phyloP scores from a whole-genome alignment of 2,797 vertebrate genomes.

The Hoplostethus mediterraneus region DNA sequence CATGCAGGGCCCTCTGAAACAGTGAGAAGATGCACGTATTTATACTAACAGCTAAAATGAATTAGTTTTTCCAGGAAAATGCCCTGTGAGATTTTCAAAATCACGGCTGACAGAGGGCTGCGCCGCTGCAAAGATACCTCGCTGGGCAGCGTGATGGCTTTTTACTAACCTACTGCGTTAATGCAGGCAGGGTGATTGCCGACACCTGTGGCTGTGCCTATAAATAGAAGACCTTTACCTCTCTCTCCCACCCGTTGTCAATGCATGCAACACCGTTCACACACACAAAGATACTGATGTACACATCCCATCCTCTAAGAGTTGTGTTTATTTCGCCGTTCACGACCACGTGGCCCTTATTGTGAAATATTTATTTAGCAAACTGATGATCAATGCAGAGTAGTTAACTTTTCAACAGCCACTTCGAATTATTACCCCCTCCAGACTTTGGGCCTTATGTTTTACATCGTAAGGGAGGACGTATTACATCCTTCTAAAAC shows the following conservation, averaged over 20 bases:
- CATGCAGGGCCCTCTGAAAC: slow-evolving; percentile 87
- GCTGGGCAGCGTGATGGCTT: too few relatives aligned
- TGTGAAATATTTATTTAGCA: too few relatives aligned
- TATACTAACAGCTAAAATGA: not conserved
- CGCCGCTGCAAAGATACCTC: not conserved
- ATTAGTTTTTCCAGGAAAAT: not conserved
- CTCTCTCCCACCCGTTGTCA: too few relatives aligned
- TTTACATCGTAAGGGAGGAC: not conserved
- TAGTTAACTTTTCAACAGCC: not conserved
- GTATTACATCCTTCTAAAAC: not conserved
- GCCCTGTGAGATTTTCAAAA: not conserved
- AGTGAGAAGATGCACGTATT: slow-evolving; percentile 10
- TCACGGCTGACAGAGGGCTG: not conserved
- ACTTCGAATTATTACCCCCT: not conserved
- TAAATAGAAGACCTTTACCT: too few relatives aligned
- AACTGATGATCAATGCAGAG: not conserved
- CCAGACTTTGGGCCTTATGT: not conserved
- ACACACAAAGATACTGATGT: too few relatives aligned
- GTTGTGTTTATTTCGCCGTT: too few relatives aligned
- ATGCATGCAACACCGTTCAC: too few relatives aligned
- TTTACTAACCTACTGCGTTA: too few relatives aligned
- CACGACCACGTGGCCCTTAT: too few relatives aligned
- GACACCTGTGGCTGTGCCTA: too few relatives aligned
- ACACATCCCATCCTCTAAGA: too few relatives aligned
- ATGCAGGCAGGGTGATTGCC: too few relatives aligned